Evolutionary conservation across 2,113 vertebrate species (phyloP).

Genomic region (Pardalotus punctatus): DNA sequence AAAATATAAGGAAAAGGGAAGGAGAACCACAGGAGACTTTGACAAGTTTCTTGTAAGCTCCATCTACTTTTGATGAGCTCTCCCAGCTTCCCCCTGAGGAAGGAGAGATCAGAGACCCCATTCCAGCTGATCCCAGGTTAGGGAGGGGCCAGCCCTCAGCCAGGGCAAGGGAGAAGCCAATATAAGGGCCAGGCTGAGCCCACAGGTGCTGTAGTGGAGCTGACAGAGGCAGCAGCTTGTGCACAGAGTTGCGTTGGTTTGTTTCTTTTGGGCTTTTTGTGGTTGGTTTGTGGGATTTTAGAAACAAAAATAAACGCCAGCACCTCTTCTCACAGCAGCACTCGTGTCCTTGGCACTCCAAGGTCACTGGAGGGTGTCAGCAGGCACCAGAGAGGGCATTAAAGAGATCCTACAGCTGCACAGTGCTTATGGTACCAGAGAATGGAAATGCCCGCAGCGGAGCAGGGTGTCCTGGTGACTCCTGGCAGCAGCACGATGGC

Average conservation of each 20-base stretch:
- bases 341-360: rapidly evolving
- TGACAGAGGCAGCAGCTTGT: not conserved
- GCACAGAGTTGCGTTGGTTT: not conserved
- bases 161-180: not conserved
- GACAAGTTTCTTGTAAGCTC: not conserved
- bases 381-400: not conserved
- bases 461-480: not conserved
- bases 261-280: not conserved
- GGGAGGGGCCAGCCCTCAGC: not conserved
- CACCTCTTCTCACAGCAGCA: not conserved
- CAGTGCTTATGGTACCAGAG: not conserved
- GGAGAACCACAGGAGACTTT: not conserved
- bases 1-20: not conserved
- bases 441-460: rapidly evolving
- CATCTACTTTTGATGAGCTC: not conserved
- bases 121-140: not conserved
- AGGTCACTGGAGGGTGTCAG: not conserved
- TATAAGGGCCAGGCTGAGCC: not conserved
- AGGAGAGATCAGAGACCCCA: not conserved
- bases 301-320: not conserved
- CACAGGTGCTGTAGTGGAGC: not conserved
- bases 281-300: not conserved
- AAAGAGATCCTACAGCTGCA: not conserved
- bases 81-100: not conserved
- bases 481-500: not conserved